Evolutionary conservation across 2,888 invertebrate species (phyloP).

Genomic region (Hirudinaria manillensis): DNA sequence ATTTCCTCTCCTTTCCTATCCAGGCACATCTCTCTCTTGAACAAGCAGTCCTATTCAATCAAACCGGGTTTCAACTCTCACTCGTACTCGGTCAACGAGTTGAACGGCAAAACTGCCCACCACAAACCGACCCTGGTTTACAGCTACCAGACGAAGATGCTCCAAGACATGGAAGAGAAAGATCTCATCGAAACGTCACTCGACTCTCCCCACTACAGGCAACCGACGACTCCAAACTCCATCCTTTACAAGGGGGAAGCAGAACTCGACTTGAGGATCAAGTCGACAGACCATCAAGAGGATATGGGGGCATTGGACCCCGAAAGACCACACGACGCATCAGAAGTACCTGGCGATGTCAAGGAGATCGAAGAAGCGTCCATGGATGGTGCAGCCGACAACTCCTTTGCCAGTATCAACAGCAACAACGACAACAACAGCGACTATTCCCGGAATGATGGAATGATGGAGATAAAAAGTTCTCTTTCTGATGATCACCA

Average conservation of each 20-base stretch:
- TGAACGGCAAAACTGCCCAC: background rate
- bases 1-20: conserved; percentile 12
- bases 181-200: background rate
- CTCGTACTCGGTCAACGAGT: background rate
- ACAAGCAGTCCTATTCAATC: conserved; percentile 6
- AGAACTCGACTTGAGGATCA: conserved; percentile 26
- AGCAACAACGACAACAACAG: too few relatives aligned
- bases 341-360: background rate
- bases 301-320: background rate
- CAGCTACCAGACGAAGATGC: background rate
- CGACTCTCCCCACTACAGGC: background rate
- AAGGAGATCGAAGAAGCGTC: too few relatives aligned
- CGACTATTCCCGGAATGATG: too few relatives aligned
- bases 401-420: too few relatives aligned
- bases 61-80: background rate
- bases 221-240: background rate
- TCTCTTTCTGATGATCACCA: too few relatives aligned
- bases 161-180: conserved; percentile 7
- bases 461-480: too few relatives aligned
- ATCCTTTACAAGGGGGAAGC: background rate
- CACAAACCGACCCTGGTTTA: background rate
- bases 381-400: too few relatives aligned
- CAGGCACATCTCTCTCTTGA: conserved; percentile 27
- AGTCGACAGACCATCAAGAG: background rate
- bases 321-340: background rate